Conservation (phyloP, 2,888 invertebrate genomes). For the Coelinius sp. region DNA sequence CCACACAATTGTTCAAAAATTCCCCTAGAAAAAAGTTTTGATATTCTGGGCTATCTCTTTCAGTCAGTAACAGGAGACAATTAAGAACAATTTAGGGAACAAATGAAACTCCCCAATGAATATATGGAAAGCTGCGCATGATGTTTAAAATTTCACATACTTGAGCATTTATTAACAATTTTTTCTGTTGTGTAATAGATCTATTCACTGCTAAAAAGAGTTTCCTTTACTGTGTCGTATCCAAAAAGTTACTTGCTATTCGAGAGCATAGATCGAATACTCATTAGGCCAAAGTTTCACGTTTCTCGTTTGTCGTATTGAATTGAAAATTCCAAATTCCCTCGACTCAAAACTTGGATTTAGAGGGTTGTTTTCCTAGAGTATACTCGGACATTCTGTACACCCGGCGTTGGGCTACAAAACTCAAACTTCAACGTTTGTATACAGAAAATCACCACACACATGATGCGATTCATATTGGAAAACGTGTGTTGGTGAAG, state of each 20-base stretch:
- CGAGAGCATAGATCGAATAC: slow-evolving; percentile 58
- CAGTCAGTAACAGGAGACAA: too few species aligned
- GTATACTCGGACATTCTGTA: slow-evolving; percentile 62
- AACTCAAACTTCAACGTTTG: slow-evolving; percentile 64
- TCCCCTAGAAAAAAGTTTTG: too few species aligned
- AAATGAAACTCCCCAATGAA: too few species aligned
- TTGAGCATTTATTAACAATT: too few species aligned
- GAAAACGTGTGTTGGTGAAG: slow-evolving; percentile 48
- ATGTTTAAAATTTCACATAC: too few species aligned
- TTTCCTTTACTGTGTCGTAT: slow-evolving; percentile 20
- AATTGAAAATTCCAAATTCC: slow-evolving; percentile 10
- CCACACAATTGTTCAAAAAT: too few species aligned
- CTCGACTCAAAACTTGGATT: slow-evolving; percentile 24
- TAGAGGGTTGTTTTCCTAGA: slow-evolving; percentile 4
- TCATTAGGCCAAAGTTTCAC: slow-evolving; percentile 53
- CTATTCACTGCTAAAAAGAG: not conserved
- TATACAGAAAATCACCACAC: slow-evolving; percentile 26
- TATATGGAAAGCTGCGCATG: too few species aligned
- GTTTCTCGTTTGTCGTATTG: slow-evolving; percentile 27
- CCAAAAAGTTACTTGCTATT: slow-evolving; percentile 52
- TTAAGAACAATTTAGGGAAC: too few species aligned
- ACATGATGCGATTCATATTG: slow-evolving; percentile 61
- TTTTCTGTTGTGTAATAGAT: not conserved
- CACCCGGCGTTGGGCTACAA: slow-evolving; percentile 68
- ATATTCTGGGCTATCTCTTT: too few species aligned